Evolutionary conservation across 1,140 invertebrate genomes (phyloP), one percentile per base, ranked within the genome.

Genomic region (Anastatus disparis): DNA sequence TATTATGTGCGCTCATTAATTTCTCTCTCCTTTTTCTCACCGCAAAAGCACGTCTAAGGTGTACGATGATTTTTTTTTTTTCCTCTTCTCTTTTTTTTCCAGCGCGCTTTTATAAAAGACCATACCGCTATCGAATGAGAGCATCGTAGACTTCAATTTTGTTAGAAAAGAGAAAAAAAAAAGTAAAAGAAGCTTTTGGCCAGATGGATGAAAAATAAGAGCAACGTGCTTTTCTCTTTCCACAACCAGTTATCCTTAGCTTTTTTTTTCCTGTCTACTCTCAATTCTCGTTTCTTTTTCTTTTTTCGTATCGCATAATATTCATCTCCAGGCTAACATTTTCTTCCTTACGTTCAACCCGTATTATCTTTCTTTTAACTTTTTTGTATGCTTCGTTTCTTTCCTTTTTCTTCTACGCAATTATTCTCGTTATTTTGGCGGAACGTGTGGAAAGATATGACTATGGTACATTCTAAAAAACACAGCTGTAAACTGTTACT

Each of bases 301-400:
- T 8, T 22, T 50, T 63, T 31, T 58, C 15, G 15, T n/a, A 50
- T 63, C 29, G 4, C 17, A 38, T 50, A 38, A 63, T 63, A 50
- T 15, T 50, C 22, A 13, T 12, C 12, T 59, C 12, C 29, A n/a
- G 22, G 4, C 38, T 42, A 35, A 15, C 29, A 56, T 2, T 35
- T 20, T 13, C 17, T n/a, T n/a, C n/a, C n/a, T n/a, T n/a, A n/a
- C 22, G 22, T 26, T 59, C 20, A 26, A n/a, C n/a, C 8, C 12
- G 20, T 24, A 22, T 24, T 59, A 40, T 26, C 22, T 42, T 59
- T 15, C 38, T 59, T 26, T 13, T 59, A 10, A 38, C 26, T 59
- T 42, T 58, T 27, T n/a, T 42, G 10, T 50, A 9, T 29, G 24
- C 4, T 17, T 10, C 58, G 20, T 27, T 13, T n/a, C 22, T 8